Percentiles rank a stretch among this genome's conserved stretches.
Evolutionary conservation across 2,113 vertebrate species (phyloP).

Genomic region (Nothobranchius furzeri): DNA sequence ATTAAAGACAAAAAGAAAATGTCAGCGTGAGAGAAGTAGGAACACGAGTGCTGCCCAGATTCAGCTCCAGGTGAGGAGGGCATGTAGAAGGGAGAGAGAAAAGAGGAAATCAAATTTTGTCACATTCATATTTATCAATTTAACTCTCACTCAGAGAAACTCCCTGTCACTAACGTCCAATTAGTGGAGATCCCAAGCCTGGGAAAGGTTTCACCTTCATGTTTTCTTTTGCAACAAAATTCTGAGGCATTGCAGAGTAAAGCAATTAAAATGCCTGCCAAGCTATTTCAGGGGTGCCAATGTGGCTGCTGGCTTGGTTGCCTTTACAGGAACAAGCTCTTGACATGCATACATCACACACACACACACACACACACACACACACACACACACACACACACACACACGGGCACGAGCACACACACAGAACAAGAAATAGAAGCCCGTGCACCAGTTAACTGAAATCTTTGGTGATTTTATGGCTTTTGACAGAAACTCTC

Average conservation of each 20-base stretch:
- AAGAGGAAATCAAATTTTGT: constrained; percentile 42
- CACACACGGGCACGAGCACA: background rate
- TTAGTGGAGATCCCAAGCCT: constrained; percentile 18
- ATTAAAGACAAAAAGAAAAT: constrained; percentile 62
- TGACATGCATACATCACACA: constrained; percentile 32
- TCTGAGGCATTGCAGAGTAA: constrained; percentile 68
- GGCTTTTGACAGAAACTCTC: constrained; percentile 32
- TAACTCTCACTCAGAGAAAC: constrained; percentile 19
- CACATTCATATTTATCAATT: constrained; percentile 40
- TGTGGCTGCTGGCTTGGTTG: constrained; percentile 57
- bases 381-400: constrained; percentile 11
- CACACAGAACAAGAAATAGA: background rate
- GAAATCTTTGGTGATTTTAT: constrained; percentile 5
- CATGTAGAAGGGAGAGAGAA: constrained; percentile 46
- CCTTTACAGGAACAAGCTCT: constrained; percentile 44
- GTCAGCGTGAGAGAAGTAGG: constrained; percentile 22
- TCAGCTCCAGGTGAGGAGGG: constrained; percentile 42
- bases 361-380: constrained; percentile 18
- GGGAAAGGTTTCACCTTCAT: constrained; percentile 40
- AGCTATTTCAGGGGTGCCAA: constrained; percentile 74
- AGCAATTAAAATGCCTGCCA: constrained; percentile 77
- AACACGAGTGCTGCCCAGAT: constrained; percentile 29
- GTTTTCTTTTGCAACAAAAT: constrained; percentile 46
- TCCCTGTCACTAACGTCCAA: constrained; percentile 1
- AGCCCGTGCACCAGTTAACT: background rate